Conservation (phyloP, 2,113 vertebrate genomes). For the Alouatta palliata region DNA sequence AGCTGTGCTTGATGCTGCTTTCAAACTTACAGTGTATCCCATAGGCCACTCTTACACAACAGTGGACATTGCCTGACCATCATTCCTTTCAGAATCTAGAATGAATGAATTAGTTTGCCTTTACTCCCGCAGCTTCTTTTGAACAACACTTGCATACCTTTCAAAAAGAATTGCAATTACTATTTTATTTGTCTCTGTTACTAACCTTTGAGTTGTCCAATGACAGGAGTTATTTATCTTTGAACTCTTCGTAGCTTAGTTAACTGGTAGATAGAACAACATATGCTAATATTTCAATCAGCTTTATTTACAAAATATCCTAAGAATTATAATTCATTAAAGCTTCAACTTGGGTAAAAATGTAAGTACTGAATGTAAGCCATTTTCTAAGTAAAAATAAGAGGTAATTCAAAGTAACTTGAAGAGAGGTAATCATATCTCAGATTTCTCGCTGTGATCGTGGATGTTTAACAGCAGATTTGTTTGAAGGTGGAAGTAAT, state of each 20-base stretch:
- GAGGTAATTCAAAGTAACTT: background rate
- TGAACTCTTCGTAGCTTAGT: background rate
- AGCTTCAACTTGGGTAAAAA: background rate
- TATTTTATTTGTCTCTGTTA: background rate
- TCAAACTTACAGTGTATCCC: background rate
- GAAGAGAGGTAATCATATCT: background rate
- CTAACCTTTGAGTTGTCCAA: background rate
- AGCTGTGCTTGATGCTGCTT: background rate
- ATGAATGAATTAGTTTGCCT: background rate
- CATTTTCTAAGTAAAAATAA: background rate
- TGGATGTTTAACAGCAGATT: background rate
- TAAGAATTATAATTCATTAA: background rate
- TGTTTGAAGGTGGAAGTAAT: background rate
- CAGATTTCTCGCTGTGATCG: background rate
- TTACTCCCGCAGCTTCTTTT: background rate
- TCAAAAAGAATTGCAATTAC: background rate
- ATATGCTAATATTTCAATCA: background rate
- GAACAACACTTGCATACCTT: background rate
- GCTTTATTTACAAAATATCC: background rate
- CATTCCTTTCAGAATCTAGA: background rate
- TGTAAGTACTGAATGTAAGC: background rate
- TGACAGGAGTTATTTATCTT: conserved; percentile 21
- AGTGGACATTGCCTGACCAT: background rate
- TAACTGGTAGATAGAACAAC: background rate
- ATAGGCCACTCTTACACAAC: background rate